Evolutionary conservation across 2,797 vertebrate species (phyloP).

Genomic region (Pyrocephalus nanus): DNA sequence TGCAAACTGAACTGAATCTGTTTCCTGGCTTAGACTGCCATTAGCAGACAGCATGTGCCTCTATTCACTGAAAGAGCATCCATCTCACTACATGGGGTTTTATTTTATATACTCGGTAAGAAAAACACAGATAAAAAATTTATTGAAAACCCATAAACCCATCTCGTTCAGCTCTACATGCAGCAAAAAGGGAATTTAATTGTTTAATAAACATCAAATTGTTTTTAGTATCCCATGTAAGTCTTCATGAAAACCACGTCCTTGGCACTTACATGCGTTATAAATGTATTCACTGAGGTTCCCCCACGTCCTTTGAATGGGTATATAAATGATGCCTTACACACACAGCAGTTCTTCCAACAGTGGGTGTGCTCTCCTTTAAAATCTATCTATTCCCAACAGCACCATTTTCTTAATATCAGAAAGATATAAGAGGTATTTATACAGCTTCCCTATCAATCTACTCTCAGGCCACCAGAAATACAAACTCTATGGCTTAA

Average conservation of each 20-base stretch:
- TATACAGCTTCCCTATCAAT: slow-evolving; percentile 61
- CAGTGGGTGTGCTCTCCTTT: slow-evolving; percentile 13
- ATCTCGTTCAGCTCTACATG: not conserved
- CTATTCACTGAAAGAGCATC: not conserved
- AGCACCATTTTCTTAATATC: slow-evolving; percentile 61
- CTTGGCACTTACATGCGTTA: slow-evolving; percentile 22
- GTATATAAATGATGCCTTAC: slow-evolving; percentile 9
- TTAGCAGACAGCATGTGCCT: not conserved
- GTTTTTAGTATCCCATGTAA: slow-evolving; percentile 30
- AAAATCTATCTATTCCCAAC: slow-evolving; percentile 38
- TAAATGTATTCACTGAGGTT: not conserved
- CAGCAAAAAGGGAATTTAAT: slow-evolving; percentile 3
- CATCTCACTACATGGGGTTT: not conserved
- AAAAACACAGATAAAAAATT: slow-evolving; percentile 19
- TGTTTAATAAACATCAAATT: slow-evolving; percentile 51
- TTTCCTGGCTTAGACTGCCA: not conserved
- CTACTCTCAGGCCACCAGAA: slow-evolving; percentile 53
- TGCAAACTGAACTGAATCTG: not conserved
- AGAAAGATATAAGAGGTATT: slow-evolving; percentile 55
- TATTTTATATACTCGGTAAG: not conserved
- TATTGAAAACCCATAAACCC: slow-evolving; percentile 33
- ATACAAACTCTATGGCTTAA: slow-evolving; percentile 57
- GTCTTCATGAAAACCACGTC: slow-evolving; percentile 10
- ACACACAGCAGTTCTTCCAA: not conserved
- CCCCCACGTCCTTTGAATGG: not conserved